Evolutionary conservation across 2,888 invertebrate genomes (phyloP).

Genomic region (Crepidodera aurea): DNA sequence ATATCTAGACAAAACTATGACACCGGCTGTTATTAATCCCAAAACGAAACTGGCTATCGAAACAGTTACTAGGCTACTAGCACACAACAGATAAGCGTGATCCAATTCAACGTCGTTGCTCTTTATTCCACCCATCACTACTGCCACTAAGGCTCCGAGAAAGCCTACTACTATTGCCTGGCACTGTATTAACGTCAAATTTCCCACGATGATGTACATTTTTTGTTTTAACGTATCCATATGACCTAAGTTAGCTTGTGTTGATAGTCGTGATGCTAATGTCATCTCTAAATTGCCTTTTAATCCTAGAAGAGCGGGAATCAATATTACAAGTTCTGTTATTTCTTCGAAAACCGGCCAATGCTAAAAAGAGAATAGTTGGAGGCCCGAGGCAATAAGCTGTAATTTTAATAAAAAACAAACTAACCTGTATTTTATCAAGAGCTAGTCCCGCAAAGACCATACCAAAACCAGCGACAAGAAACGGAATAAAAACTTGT

Average conservation of each 20-base stretch:
- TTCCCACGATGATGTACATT: slow-evolving; percentile 74
- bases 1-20: slow-evolving; percentile 74
- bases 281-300: slow-evolving; percentile 89
- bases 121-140: slow-evolving; percentile 72
- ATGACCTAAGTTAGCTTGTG: slow-evolving; percentile 79
- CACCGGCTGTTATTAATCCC: slow-evolving; percentile 75
- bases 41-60: slow-evolving; percentile 78
- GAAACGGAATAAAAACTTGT: slow-evolving; percentile 76
- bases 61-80: slow-evolving; percentile 79
- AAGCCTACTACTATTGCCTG: slow-evolving; percentile 79
- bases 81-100: slow-evolving; percentile 76
- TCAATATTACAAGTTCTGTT: slow-evolving; percentile 76
- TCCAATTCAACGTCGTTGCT: slow-evolving; percentile 70
- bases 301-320: slow-evolving; percentile 79
- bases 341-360: slow-evolving; percentile 76
- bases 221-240: slow-evolving; percentile 74
- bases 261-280: slow-evolving; percentile 79
- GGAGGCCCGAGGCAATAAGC: too few species aligned
- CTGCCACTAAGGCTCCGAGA: slow-evolving; percentile 74
- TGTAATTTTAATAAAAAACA: too few species aligned
- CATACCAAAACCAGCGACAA: slow-evolving; percentile 81
- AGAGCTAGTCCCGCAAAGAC: slow-evolving; percentile 80
- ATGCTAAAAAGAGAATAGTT: slow-evolving; percentile 64
- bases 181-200: slow-evolving; percentile 78
- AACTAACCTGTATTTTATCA: slow-evolving; percentile 72